Evolutionary conservation across 2,113 vertebrate genomes (phyloP).

Genomic region (Sprattus sprattus): DNA sequence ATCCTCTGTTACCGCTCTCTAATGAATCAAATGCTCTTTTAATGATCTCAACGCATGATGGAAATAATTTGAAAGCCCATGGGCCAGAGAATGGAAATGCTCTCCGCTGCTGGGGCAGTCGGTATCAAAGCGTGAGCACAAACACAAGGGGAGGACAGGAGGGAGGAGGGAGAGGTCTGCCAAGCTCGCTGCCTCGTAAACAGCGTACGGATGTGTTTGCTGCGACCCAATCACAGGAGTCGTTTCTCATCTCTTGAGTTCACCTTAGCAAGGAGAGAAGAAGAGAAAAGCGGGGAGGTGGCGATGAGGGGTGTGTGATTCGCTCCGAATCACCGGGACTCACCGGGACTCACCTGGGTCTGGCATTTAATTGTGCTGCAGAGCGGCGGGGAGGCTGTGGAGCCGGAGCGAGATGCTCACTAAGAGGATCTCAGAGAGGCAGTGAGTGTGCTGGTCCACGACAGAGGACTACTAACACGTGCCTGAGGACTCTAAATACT

Average conservation of each 20-base stretch:
- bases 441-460: too few species aligned
- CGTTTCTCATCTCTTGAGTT: neutral
- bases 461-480: too few species aligned
- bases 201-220: neutral
- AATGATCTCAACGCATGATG: neutral
- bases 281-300: neutral
- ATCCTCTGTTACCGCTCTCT: neutral
- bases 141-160: neutral
- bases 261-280: neutral
- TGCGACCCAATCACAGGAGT: neutral
- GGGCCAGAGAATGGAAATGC: neutral
- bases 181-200: neutral
- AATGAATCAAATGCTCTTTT: constrained; percentile 15
- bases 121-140: too few species aligned
- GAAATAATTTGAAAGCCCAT: neutral
- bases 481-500: too few species aligned
- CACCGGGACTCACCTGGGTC: too few species aligned
- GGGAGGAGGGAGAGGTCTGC: neutral
- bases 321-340: too few species aligned
- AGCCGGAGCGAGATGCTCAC: too few species aligned
- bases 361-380: too few species aligned
- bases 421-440: too few species aligned
- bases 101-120: neutral
- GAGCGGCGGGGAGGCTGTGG: too few species aligned
- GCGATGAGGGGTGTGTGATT: too few species aligned